Conservation (phyloP, 1,140 invertebrate species). For the Sweltsa coloradensis region DNA sequence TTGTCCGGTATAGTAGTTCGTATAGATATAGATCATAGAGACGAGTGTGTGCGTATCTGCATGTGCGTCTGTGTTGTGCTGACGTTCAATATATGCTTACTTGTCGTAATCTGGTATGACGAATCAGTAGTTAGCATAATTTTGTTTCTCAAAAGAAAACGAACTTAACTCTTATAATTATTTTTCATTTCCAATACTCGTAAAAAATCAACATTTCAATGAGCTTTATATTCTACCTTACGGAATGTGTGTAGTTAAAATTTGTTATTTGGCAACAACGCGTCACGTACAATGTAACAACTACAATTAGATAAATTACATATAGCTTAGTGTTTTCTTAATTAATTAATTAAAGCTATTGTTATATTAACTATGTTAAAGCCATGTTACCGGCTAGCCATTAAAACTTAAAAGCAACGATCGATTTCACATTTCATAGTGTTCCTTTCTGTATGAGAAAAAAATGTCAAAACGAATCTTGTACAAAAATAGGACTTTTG, state of each 20-base stretch:
- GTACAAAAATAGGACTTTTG: constrained; percentile 13
- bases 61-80: too few species aligned
- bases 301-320: constrained; percentile 4
- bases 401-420: constrained; percentile 7
- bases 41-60: too few species aligned
- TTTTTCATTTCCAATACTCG: background rate
- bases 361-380: constrained; percentile 13
- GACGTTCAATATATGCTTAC: too few species aligned
- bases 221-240: background rate
- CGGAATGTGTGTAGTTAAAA: constrained; percentile 14
- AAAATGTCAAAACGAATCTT: constrained; percentile 3
- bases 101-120: too few species aligned
- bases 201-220: constrained; percentile 2
- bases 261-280: constrained; percentile 12
- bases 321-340: constrained; percentile 8
- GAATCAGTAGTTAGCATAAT: too few species aligned
- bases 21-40: too few species aligned
- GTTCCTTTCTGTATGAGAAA: constrained; percentile 4
- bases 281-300: background rate
- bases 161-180: background rate
- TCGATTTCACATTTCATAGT: constrained; percentile 1
- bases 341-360: constrained; percentile 14
- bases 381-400: constrained; percentile 4
- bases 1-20: too few species aligned
- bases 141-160: too few species aligned